Evolutionary conservation across 2,888 invertebrate genomes (phyloP), one percentile per base, ranked within the genome.

Genomic region (Phasia obesa): DNA sequence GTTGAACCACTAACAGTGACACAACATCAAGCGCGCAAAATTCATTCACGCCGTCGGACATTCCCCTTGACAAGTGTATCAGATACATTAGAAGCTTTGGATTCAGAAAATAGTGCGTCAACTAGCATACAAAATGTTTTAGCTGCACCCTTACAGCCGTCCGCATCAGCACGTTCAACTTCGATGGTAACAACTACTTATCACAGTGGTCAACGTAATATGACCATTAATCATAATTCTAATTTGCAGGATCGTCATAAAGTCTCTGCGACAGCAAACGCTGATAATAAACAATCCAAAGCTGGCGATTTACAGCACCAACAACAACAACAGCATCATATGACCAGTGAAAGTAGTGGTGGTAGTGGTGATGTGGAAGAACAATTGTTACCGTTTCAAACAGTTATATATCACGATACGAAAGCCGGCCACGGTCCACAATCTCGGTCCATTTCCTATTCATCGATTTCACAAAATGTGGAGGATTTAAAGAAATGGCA

Each of bases 401-500:
- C 92, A 44, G 90, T 93, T 27, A 92, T 93, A 84, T 93, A 92
- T 87, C 93, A 93, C 84, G 92, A 92, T 81, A 89, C 91, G 1
- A 90, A 91, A 78, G 88, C 88, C 71, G 88, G 88, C 53, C 86
- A 85, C 23, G 86, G 88, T 13, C 88, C 90, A 19, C 90, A 92
- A 85, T 92, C 93, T 17, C 89, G 93, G 85, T 93, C 93, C 4
- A 92, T 93, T 69, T 93, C 93, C 4, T 93, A 93, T 83, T 93
- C 92, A 77, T 92, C 93, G 31, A 92, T 93, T 51, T 91, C 92
- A 89, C 90, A 91, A 89, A 85, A 90, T 78, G 88, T 89, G 49
- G 90, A 88, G 23, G 89, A 89, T 84, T 76, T 89, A 81, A 87
- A 87, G 25, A 85, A 88, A 49, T 89, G 90, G 89, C 84, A 87